Base-by-base conservation (phyloP, 2,113 vertebrate species). In the Pampusana beccarii region DNA sequence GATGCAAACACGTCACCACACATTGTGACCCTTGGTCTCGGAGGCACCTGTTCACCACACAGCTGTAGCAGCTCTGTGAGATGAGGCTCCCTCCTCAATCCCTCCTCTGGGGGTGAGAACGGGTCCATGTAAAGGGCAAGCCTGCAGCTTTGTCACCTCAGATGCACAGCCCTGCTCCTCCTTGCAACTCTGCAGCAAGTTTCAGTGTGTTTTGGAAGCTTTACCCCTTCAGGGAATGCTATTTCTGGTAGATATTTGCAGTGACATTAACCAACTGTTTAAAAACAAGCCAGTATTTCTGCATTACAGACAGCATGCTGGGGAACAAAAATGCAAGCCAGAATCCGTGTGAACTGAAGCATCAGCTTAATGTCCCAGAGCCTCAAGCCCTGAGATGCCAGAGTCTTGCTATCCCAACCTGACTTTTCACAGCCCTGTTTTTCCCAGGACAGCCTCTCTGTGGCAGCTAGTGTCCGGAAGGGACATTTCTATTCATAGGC, bases 191-290 rank as follows among this genome's bases (percentile, higher is more conserved):
- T 70, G 69, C 75, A 86, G 79, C 10, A 61, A 93, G 77, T 83
- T 86, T 83, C 70, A 91, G 73, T 18, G 73, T 3, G 1, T 79
- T 92, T 71, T 74, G n/a, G 51, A 91, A 91, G 74, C 60, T 53
- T 84, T 42, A 28, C 16, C 50, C 78, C 89, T 85, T 64, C 40
- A 57, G 89, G 73, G 89, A 79, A 85, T 87, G 89, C 48, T 93
- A 16, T 92, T 97, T 91, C 84, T 91, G 70, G 80, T 84, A 72
- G 80, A 73, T 80, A 91, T 89, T 86, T 92, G 86, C 82, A 83
- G 88, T 66, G 88, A 89, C 89, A 94, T 44, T 84, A 94, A 89
- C 62, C 57, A 87, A 54, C 87, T 91, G 86, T 69, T 95, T 91
- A 87, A 91, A 96, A 94, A 85, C 80, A 79, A 89, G 70, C 48